Conservation (phyloP, 2,888 invertebrate species). For the Stomorhina lunata region DNA sequence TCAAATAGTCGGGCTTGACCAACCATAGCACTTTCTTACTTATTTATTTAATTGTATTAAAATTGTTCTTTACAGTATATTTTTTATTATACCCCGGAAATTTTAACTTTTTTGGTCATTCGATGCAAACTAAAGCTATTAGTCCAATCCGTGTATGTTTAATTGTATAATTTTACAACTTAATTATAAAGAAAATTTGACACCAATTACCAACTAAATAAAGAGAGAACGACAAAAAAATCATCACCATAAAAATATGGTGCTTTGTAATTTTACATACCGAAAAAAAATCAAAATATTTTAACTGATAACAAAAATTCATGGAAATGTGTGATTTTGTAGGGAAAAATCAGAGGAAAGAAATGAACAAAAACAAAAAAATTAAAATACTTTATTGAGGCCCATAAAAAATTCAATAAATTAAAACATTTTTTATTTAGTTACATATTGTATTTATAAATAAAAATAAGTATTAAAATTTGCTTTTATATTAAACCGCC, state of each 20-base stretch:
- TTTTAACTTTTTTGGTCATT: background rate
- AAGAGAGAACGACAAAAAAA: background rate
- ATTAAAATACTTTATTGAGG: slow-evolving; percentile 45
- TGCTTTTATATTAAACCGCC: slow-evolving; percentile 50
- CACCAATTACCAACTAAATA: slow-evolving; percentile 49
- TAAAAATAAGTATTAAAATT: slow-evolving; percentile 22
- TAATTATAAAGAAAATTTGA: slow-evolving; percentile 54
- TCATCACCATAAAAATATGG: slow-evolving; percentile 21
- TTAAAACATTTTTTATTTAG: slow-evolving; percentile 40
- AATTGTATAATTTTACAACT: no score
- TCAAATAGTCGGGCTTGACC: no score
- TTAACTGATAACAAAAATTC: slow-evolving; percentile 51
- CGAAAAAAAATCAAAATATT: slow-evolving; percentile 3
- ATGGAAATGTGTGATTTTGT: slow-evolving; percentile 29
- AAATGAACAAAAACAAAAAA: slow-evolving; percentile 15
- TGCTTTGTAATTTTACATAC: slow-evolving; percentile 38
- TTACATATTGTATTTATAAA: background rate
- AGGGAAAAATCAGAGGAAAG: slow-evolving; percentile 24
- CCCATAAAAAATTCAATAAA: slow-evolving; percentile 61
- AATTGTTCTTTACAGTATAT: background rate
- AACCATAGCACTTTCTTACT: no score
- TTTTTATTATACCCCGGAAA: background rate
- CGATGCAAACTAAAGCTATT: background rate
- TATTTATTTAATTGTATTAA: background rate
- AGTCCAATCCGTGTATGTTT: no score